Conservation (phyloP, 2,797 vertebrate species). For the Nasua narica region DNA sequence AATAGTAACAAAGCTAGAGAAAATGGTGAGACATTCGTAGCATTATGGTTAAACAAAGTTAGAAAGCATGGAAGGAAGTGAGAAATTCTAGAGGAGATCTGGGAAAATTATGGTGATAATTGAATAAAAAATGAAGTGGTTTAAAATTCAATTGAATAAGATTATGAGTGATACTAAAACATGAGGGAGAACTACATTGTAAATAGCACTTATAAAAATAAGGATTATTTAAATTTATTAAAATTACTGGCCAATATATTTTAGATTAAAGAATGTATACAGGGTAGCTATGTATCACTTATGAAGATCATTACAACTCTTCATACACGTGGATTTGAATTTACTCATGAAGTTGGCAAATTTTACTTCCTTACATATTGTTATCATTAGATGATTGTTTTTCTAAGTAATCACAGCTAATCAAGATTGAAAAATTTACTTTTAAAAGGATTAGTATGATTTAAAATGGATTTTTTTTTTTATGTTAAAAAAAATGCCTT, state of each 20-base stretch:
- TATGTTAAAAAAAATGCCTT: background rate
- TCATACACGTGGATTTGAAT: background rate
- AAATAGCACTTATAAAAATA: background rate
- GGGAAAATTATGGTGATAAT: background rate
- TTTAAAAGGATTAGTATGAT: background rate
- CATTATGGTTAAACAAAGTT: slow-evolving; percentile 46
- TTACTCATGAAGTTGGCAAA: background rate
- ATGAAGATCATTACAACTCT: background rate
- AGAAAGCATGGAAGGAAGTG: background rate
- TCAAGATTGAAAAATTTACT: background rate
- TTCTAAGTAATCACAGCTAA: background rate
- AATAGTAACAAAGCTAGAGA: slow-evolving; percentile 8
- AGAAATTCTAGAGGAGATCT: slow-evolving; percentile 6
- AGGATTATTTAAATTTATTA: background rate
- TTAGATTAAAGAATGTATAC: background rate
- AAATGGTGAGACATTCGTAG: slow-evolving; percentile 1
- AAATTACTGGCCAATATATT: background rate
- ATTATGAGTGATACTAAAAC: background rate
- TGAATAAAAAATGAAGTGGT: slow-evolving; percentile 23
- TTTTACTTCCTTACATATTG: background rate
- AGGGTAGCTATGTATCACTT: background rate
- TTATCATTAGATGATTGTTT: background rate
- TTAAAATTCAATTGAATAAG: slow-evolving; percentile 22
- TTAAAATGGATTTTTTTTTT: background rate
- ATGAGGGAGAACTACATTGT: background rate